Evolutionary conservation across 2,797 vertebrate genomes (phyloP), one percentile per base, ranked within the genome.

Genomic region (Fratercula arctica): DNA sequence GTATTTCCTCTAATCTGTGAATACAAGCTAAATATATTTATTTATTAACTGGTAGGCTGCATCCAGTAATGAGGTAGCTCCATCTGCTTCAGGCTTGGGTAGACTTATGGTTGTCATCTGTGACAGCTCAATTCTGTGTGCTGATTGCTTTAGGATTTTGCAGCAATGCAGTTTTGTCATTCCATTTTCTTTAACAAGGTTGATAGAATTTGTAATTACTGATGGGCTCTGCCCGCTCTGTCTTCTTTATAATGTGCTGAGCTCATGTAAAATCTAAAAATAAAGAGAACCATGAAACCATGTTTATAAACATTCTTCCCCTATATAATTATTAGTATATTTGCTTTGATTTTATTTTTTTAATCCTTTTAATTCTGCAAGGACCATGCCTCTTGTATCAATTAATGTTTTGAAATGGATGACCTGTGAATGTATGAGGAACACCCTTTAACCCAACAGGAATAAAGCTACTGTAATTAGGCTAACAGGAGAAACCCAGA

Each of bases 111-210:
- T 86, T 97, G 80, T 82, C 72, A 95, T 84, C 85, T 92, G 53
- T 96, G 95, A 95, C 85, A 95, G 79, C 78, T 97, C 93, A 97
- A 89, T 96, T 97, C 87, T 72, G 73, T 88, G 31, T 69, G n/a
- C 67, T 93, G 78, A 96, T 95, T 95, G 84, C 78, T 94, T 97
- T 80, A 89, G 93, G 89, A 81, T 94, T 97, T 96, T 95, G 70
- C 84, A 89, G 66, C 3, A 25, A 74, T 63, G 18, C 18, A 94
- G n/a, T 73, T 78, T 87, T 3, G 9, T 73, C 76, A 70, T 95
- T 84, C 72, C 60, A 8, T 91, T 97, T 97, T 96, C 78, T 39
- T 96, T 96, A 96, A 88, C 31, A 93, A 93, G 53, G n/a, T 67
- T 88, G 78, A 85, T 87, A 90, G 85, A 95, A 87, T 91, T 89